These are phyloP conservation scores for Asarcornis scutulata DNA, from an alignment of 2,113 vertebrate species.

Conservation along the genomic window DNA sequence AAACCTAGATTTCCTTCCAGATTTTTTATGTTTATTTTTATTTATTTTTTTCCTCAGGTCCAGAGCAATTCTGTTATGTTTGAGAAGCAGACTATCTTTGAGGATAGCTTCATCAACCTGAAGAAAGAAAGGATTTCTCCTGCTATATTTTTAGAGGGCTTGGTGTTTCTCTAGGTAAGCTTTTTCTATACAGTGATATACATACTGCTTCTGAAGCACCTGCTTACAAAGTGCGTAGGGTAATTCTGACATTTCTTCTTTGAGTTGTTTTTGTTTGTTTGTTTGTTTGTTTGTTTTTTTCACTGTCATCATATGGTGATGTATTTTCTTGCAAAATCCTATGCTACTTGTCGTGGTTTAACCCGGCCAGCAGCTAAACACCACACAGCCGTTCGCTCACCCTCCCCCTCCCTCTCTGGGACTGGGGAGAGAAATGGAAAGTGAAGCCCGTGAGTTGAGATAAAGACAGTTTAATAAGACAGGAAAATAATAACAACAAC, in stretches of 20 bases:
- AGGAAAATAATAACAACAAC: too few species aligned
- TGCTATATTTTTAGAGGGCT: not conserved
- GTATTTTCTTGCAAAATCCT: not conserved
- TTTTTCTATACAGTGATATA: not conserved
- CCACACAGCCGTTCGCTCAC: too few species aligned
- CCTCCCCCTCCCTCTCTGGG: too few species aligned
- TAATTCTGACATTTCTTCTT: not conserved
- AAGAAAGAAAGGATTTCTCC: not conserved
- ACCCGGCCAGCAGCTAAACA: too few species aligned
- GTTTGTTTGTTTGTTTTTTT: not conserved
- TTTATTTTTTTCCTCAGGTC: not conserved
- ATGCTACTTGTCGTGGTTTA: not conserved
- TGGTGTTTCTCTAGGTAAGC: not conserved
- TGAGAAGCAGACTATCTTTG: not conserved
- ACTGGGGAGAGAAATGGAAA: too few species aligned
- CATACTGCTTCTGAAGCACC: not conserved
- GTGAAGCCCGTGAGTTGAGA: too few species aligned
- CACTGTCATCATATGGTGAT: not conserved
- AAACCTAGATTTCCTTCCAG: rapidly evolving
- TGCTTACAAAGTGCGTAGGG: not conserved
- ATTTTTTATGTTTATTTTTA: not conserved
- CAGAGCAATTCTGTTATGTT: not conserved
- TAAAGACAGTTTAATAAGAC: too few species aligned
- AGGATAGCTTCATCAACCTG: not conserved
- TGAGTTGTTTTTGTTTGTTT: rapidly evolving